Conservation (phyloP, 2,113 vertebrate species). For the Cryptotis parvus region DNA sequence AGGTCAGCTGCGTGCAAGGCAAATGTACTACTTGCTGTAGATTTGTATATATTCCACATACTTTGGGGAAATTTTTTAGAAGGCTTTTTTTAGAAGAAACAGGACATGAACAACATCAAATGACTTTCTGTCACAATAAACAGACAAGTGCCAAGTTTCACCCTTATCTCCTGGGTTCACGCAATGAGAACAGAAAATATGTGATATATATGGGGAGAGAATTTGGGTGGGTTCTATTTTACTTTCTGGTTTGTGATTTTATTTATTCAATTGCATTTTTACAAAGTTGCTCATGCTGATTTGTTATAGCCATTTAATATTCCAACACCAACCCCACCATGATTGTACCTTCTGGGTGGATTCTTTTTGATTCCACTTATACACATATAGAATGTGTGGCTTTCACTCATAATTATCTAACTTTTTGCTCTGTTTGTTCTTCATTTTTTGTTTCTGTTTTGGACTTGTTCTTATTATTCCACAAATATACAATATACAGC, state of each 20-base stretch:
- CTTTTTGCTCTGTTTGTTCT: slow-evolving; percentile 3
- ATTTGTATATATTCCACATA: slow-evolving; percentile 29
- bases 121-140: background rate
- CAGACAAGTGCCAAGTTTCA: background rate
- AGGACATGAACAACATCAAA: background rate
- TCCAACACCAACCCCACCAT: too few relatives aligned
- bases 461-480: background rate
- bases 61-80: background rate
- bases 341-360: too few relatives aligned
- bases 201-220: too few relatives aligned
- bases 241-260: too few relatives aligned
- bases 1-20: too few relatives aligned
- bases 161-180: background rate
- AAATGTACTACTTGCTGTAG: too few relatives aligned
- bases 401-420: background rate
- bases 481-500: background rate
- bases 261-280: too few relatives aligned
- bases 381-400: background rate
- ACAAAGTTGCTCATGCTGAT: too few relatives aligned
- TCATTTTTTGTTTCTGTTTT: too few relatives aligned
- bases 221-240: background rate
- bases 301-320: too few relatives aligned
- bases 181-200: background rate
- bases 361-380: background rate
- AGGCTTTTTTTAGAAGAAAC: background rate